Percentiles rank a stretch among this genome's conserved stretches.
Evolutionary conservation across 1,140 invertebrate genomes (phyloP).

Genomic region (Zeugodacus cucurbitae): DNA sequence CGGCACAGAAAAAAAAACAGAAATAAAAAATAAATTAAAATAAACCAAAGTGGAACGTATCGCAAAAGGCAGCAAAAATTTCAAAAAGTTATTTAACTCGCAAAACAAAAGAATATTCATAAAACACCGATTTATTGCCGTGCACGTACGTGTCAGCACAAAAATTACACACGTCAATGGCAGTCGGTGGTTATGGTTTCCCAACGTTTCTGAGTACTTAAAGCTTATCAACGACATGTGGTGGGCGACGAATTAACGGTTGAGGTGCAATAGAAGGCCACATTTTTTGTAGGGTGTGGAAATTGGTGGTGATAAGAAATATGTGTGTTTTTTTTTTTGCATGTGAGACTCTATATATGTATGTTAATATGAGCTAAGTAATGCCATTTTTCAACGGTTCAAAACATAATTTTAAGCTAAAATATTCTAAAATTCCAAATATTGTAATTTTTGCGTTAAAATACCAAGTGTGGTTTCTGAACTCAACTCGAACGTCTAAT

Average conservation of each 20-base stretch:
- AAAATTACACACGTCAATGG: not conserved
- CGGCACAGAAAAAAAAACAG: not conserved
- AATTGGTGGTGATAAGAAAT: not conserved
- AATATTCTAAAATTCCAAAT: too few relatives aligned
- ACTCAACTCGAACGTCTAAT: too few relatives aligned
- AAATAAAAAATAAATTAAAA: too few relatives aligned
- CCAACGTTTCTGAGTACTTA: not conserved
- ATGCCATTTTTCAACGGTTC: too few relatives aligned
- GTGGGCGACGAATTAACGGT: not conserved
- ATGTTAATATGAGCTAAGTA: too few relatives aligned
- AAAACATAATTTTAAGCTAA: too few relatives aligned
- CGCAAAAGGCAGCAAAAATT: not conserved
- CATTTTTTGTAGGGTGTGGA: not conserved
- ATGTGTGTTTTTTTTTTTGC: too few relatives aligned
- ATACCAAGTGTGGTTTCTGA: too few relatives aligned
- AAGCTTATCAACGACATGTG: not conserved
- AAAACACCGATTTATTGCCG: constrained; percentile 14
- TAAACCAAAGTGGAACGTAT: not conserved
- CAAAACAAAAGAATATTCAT: constrained; percentile 2
- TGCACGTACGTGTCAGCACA: constrained; percentile 12
- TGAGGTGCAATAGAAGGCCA: not conserved
- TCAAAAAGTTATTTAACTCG: not conserved
- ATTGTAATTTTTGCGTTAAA: too few relatives aligned
- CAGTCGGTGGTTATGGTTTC: not conserved
- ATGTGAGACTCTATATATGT: too few relatives aligned